phyloP scores from a whole-genome alignment of 2,113 vertebrate species.

The Cololabis saira region DNA sequence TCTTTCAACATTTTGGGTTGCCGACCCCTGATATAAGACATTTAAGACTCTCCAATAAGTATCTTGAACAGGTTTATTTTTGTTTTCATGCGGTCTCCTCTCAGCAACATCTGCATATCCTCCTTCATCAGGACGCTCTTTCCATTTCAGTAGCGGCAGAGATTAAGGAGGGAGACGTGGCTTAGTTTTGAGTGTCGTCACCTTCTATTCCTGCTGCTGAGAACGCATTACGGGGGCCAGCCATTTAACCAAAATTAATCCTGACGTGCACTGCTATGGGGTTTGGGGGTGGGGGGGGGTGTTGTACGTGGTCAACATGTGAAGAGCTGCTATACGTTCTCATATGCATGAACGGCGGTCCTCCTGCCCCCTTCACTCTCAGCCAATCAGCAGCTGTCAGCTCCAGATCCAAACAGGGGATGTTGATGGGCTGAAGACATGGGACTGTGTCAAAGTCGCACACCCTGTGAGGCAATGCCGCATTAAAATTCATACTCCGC shows the following conservation, averaged over 20 bases:
- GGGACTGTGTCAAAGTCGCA: constrained; percentile 65
- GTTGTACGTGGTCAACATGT: constrained; percentile 38
- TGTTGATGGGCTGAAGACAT: constrained; percentile 39
- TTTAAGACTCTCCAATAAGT: neutral
- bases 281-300: constrained; percentile 22
- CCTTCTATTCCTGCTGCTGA: constrained; percentile 30
- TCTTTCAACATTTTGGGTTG: too few species aligned
- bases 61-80: constrained; percentile 34
- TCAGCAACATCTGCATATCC: constrained; percentile 15
- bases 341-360: constrained; percentile 25
- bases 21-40: too few species aligned
- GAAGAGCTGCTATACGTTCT: constrained; percentile 25
- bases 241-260: constrained; percentile 60
- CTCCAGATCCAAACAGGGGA: constrained; percentile 47
- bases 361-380: constrained; percentile 13
- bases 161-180: constrained; percentile 19
- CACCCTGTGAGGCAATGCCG: constrained; percentile 50
- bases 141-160: neutral
- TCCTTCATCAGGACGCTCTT: constrained; percentile 19
- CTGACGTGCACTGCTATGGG: constrained; percentile 18
- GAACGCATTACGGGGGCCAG: constrained; percentile 27
- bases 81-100: constrained; percentile 22
- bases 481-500: constrained; percentile 65
- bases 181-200: constrained; percentile 48
- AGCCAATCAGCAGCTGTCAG: constrained; percentile 36